Conservation (phyloP, 1,140 invertebrate species). For the Cherax destructor region DNA sequence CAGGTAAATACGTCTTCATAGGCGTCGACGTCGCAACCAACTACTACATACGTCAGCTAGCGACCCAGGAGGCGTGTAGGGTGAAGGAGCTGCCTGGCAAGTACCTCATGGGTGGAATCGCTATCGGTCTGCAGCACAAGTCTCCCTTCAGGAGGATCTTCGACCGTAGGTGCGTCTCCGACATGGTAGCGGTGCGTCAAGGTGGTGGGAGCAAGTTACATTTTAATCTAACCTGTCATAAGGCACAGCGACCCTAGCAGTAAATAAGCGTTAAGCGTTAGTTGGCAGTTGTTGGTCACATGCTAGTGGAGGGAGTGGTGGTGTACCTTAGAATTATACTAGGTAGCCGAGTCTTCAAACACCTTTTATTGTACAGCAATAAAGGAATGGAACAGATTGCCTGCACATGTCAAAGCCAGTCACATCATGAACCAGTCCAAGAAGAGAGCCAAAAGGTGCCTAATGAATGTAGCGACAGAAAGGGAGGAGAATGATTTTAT, state of each 20-base stretch:
- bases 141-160: conserved; percentile 66
- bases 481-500: no score
- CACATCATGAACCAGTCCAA: no score
- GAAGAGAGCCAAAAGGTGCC: no score
- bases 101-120: conserved; percentile 67
- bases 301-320: no score
- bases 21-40: conserved; percentile 67
- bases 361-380: no score
- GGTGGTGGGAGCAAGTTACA: neutral
- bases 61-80: conserved; percentile 26
- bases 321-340: no score
- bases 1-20: conserved; percentile 71
- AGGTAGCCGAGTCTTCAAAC: no score
- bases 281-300: neutral
- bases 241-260: neutral
- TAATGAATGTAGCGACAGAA: no score
- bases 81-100: conserved; percentile 58
- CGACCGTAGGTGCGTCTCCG: conserved; percentile 55
- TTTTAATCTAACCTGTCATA: neutral
- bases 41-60: conserved; percentile 61
- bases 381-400: no score
- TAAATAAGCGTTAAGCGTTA: neutral
- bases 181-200: no score
- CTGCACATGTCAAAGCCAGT: no score
- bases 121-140: conserved; percentile 61